These are phyloP conservation scores for Dicrurus megarhynchus DNA, from an alignment of 2,113 vertebrate genomes.

Conservation along the genomic window DNA sequence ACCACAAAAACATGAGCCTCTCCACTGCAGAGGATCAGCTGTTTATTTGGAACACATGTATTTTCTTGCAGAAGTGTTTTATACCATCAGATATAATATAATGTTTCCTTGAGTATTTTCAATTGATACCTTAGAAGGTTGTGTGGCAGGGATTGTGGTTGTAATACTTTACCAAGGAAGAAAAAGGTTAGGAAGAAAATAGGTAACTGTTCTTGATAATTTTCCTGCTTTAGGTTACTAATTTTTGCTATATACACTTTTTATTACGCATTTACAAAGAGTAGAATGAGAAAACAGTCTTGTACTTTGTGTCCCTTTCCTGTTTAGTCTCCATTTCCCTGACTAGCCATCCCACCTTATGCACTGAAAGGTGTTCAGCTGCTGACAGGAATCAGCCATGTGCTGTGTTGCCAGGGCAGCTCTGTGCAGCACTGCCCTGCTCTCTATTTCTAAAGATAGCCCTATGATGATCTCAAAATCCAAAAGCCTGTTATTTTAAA, in stretches of 20 bases:
- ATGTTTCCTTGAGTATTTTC: background rate
- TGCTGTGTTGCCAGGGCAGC: background rate
- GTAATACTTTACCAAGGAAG: background rate
- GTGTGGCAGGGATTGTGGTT: background rate
- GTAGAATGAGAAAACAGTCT: background rate
- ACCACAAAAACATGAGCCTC: background rate
- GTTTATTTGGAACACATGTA: background rate
- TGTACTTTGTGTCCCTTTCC: background rate
- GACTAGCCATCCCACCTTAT: background rate
- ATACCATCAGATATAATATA: background rate
- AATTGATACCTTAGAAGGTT: background rate
- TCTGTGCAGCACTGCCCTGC: background rate
- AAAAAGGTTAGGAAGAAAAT: background rate
- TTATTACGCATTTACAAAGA: background rate
- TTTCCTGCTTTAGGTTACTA: background rate
- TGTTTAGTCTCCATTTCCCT: background rate
- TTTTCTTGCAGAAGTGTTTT: background rate
- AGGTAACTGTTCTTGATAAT: background rate
- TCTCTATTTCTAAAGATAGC: slow-evolving; percentile 1
- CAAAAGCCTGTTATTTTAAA: background rate
- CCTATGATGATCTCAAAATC: background rate
- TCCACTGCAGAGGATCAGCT: background rate
- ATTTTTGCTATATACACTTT: background rate
- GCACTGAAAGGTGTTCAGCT: background rate
- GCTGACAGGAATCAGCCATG: background rate